Base-by-base conservation (phyloP, 2,797 vertebrate genomes). In the Poeciliopsis paucimaculata region DNA sequence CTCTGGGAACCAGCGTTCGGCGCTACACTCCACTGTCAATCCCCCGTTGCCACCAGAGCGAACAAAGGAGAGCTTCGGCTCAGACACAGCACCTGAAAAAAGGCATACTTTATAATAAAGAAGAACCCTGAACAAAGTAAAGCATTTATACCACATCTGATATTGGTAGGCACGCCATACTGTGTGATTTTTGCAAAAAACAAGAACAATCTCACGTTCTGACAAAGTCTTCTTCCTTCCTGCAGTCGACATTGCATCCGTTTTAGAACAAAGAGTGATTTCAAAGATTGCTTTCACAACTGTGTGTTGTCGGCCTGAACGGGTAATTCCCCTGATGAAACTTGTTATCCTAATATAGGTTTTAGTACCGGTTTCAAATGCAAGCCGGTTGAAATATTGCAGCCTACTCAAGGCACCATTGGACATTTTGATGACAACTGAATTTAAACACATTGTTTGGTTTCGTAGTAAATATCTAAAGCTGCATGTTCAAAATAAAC, bases 11-110 rank as follows among this genome's bases (percentile, higher is more conserved):
- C 80, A 89, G 76, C 76, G 78, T 7, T 0, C 6, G 0, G 75
- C 82, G n/a, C 62, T 76, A 23, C 91, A 92, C 76, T 74, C 62
- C 4, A 91, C 31, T 3, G 60, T 78, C 72, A 80, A 11, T 0
- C 3, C 34, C 2, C 28, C 71, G 0, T 5, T 0, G 0, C 41
- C 60, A 0, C 3, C 8, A 0, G 39, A 39, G 2, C 41, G 26
- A 4, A 55, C 4, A 3, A 77, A 7, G 0, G 16, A 68, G 4
- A 86, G 77, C 1, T 82, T 68, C 0, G 82, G 73, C 31, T 83
- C 75, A 0, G 79, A 84, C 7, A 39, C 71, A 0, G 78, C 47
- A 5, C 0, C 83, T 86, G 9, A 62, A 49, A 62, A 2, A 31
- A 41, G 39, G 13, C 2, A 11, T 23, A 66, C 0, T 64, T 46